Conservation (phyloP, 2,888 invertebrate genomes). For the Agrotis clavis region DNA sequence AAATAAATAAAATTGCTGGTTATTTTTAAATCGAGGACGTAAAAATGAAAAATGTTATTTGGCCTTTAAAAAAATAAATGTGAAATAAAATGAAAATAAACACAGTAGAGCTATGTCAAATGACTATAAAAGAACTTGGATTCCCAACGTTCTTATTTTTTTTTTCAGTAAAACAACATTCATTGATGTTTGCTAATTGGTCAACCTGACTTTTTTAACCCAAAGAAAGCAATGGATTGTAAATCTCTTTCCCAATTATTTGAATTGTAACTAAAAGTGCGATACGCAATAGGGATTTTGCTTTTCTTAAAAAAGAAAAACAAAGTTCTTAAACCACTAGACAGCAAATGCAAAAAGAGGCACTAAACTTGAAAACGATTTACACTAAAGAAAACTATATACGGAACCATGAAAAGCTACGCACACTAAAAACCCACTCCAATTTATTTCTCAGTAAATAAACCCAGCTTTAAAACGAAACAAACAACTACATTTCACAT, state of each 20-base stretch:
- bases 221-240: too few species aligned
- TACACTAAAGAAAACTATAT: slow-evolving; percentile 27
- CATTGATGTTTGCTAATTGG: too few species aligned
- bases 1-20: background rate
- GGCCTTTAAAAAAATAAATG: background rate
- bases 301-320: background rate
- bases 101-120: too few species aligned
- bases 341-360: slow-evolving; percentile 11
- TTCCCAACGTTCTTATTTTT: too few species aligned
- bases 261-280: too few species aligned
- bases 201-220: too few species aligned
- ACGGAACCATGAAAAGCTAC: slow-evolving; percentile 1
- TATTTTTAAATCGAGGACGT: background rate
- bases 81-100: background rate
- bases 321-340: slow-evolving; percentile 21
- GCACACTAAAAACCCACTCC: slow-evolving; percentile 14
- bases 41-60: too few species aligned
- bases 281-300: too few species aligned
- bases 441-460: slow-evolving; percentile 8
- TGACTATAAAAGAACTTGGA: too few species aligned
- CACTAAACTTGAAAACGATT: slow-evolving; percentile 31
- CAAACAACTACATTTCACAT: slow-evolving; percentile 28
- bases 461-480: background rate
- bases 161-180: too few species aligned
- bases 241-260: too few species aligned